Conservation (phyloP, 2,888 invertebrate species). For the Alviniconcha strummeri region DNA sequence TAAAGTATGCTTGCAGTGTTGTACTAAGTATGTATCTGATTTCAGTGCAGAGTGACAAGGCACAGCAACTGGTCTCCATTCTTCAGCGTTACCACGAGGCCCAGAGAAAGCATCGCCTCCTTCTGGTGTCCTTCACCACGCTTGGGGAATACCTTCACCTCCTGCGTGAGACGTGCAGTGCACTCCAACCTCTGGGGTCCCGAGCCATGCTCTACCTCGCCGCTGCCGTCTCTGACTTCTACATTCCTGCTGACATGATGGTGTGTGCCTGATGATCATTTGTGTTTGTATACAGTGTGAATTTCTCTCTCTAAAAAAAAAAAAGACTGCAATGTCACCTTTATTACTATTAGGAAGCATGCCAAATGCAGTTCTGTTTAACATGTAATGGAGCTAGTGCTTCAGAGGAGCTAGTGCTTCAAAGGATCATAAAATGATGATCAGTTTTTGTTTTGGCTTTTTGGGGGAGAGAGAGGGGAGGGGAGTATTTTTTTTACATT, state of each 20-base stretch:
- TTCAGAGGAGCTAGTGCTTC: too few species aligned
- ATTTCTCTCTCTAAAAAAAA: too few species aligned
- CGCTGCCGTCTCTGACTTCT: constrained; percentile 99
- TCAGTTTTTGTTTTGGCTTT: too few species aligned
- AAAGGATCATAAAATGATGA: too few species aligned
- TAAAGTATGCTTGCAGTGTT: too few species aligned
- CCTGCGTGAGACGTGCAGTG: constrained; percentile 87
- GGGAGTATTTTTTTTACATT: too few species aligned
- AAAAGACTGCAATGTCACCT: too few species aligned
- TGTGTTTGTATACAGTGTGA: too few species aligned
- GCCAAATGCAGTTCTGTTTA: too few species aligned
- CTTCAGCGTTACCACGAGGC: constrained; percentile 83
- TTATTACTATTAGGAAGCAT: too few species aligned
- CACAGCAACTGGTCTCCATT: constrained; percentile 38
- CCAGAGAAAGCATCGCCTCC: constrained; percentile 72
- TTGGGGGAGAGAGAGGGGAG: too few species aligned
- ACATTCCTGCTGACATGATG: constrained; percentile 93
- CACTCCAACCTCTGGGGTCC: constrained; percentile 81
- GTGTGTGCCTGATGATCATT: constrained; percentile 75
- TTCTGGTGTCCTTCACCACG: constrained; percentile 78
- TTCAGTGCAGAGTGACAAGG: constrained; percentile 50
- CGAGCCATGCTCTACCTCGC: constrained; percentile 92
- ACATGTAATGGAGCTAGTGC: too few species aligned
- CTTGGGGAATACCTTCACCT: constrained; percentile 95
- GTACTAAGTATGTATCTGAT: neutral